Conservation (phyloP, 2,113 vertebrate genomes). For the Osmerus eperlanus region DNA sequence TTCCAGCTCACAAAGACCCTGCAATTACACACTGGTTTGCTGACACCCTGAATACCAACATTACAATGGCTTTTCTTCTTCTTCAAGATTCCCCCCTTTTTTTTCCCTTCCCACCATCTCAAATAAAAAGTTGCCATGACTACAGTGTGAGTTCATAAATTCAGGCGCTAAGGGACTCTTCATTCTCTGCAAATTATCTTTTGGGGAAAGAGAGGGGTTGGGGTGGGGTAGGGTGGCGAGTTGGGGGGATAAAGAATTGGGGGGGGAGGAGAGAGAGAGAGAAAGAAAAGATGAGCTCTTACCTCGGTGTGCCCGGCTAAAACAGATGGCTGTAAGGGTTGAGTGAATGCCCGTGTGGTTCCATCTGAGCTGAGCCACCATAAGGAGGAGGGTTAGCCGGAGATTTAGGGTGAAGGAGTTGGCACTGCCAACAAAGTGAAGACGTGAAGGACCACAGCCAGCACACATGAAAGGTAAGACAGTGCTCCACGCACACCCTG, state of each 20-base stretch:
- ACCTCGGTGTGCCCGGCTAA: constrained; percentile 39
- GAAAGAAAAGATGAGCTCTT: constrained; percentile 36
- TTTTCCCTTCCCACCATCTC: constrained; percentile 18
- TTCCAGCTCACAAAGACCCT: constrained; percentile 52
- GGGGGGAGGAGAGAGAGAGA: constrained; percentile 1
- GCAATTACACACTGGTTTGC: constrained; percentile 63
- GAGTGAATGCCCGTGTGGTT: background rate
- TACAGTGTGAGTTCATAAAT: constrained; percentile 55
- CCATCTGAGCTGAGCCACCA: constrained; percentile 51
- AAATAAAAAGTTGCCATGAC: constrained; percentile 62
- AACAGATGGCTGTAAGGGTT: constrained; percentile 55
- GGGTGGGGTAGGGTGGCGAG: background rate
- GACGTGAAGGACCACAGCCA: constrained; percentile 14
- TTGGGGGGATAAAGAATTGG: constrained; percentile 32
- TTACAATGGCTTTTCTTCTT: constrained; percentile 59
- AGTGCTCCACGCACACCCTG: constrained; percentile 58
- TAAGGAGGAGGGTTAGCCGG: constrained; percentile 65
- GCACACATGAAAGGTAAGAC: constrained; percentile 61
- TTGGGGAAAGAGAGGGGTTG: constrained; percentile 36
- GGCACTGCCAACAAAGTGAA: constrained; percentile 67
- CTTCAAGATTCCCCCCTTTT: constrained; percentile 18
- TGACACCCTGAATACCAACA: constrained; percentile 62
- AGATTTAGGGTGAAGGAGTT: constrained; percentile 64
- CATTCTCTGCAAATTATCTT: constrained; percentile 56
- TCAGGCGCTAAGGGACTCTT: constrained; percentile 52